A percentile compares a stretch with the other conserved stretches of the same genome.
Conservation (phyloP, 1,140 invertebrate species). For the Nephotettix cincticeps region DNA sequence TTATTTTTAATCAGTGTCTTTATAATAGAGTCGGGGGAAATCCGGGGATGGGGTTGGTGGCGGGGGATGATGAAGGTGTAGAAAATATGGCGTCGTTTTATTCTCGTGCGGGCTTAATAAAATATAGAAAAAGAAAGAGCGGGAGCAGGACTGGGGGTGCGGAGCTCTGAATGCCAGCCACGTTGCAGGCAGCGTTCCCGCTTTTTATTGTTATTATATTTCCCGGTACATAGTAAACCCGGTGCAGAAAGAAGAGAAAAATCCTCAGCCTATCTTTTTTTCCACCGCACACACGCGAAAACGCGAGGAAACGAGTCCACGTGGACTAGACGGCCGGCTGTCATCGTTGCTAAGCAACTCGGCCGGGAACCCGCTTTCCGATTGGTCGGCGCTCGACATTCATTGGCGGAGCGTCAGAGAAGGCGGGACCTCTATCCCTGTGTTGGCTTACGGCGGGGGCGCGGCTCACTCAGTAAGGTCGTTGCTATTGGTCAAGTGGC, state of each 20-base stretch:
- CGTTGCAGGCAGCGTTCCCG: slow-evolving; percentile 1
- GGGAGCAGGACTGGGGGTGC: neutral
- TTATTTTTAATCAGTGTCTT: slow-evolving; percentile 26
- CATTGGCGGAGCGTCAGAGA: neutral
- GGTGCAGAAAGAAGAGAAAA: neutral
- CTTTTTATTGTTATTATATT: slow-evolving; percentile 26
- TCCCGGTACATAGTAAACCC: slow-evolving; percentile 21
- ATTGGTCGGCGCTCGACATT: slow-evolving; percentile 28
- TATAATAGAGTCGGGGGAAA: neutral
- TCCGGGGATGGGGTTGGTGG: neutral
- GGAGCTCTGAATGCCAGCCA: neutral
- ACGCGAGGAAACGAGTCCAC: neutral
- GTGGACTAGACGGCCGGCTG: slow-evolving; percentile 38
- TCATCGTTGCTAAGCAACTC: slow-evolving; percentile 30
- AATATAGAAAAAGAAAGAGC: slow-evolving; percentile 24
- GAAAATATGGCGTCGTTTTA: slow-evolving; percentile 22
- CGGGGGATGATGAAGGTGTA: slow-evolving; percentile 24
- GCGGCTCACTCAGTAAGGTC: neutral
- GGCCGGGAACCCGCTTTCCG: slow-evolving; percentile 28
- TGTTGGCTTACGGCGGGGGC: slow-evolving; percentile 13
- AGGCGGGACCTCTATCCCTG: neutral
- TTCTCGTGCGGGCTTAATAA: slow-evolving; percentile 24
- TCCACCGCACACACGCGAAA: slow-evolving; percentile 16
- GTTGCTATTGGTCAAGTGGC: slow-evolving; percentile 22
- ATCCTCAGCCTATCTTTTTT: slow-evolving; percentile 1